A percentile compares a stretch with the other conserved stretches of the same genome.
These are phyloP conservation scores for Liasis olivaceus DNA, from an alignment of 2,797 vertebrate genomes.

Conservation along the genomic window DNA sequence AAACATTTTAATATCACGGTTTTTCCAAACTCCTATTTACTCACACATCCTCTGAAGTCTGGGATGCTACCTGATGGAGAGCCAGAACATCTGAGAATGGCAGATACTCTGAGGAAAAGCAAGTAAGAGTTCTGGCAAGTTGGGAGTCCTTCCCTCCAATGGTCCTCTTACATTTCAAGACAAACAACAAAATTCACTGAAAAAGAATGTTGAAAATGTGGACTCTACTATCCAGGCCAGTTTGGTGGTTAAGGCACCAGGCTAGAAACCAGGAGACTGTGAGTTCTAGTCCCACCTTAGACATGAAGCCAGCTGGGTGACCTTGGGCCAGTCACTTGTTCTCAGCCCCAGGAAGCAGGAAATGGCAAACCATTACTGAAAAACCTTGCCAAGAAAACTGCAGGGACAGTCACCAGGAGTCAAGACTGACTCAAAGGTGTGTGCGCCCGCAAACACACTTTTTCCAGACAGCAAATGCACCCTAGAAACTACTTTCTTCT, in stretches of 20 bases:
- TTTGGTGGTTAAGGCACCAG: not conserved
- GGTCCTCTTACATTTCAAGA: not conserved
- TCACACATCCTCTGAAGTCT: not conserved
- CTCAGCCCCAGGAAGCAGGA: not conserved
- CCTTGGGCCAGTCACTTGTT: not conserved
- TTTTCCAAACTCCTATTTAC: not conserved
- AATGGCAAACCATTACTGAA: not conserved
- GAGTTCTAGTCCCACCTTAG: not conserved
- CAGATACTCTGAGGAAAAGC: not conserved
- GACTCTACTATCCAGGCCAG: not conserved
- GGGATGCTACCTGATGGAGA: not conserved
- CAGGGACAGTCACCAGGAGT: not conserved
- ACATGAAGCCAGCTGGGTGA: not conserved
- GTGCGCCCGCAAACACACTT: conserved; percentile 20
- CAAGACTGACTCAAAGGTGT: not conserved
- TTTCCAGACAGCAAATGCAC: not conserved
- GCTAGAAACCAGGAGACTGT: not conserved
- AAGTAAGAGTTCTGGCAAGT: not conserved
- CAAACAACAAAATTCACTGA: not conserved
- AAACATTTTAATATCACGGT: not conserved
- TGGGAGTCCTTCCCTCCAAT: not conserved
- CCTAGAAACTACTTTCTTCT: not conserved
- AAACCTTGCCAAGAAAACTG: not conserved
- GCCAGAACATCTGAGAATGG: not conserved
- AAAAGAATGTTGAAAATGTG: not conserved